These are phyloP conservation scores for Sylvia atricapilla DNA, from an alignment of 2,113 vertebrate species.

Conservation along the genomic window DNA sequence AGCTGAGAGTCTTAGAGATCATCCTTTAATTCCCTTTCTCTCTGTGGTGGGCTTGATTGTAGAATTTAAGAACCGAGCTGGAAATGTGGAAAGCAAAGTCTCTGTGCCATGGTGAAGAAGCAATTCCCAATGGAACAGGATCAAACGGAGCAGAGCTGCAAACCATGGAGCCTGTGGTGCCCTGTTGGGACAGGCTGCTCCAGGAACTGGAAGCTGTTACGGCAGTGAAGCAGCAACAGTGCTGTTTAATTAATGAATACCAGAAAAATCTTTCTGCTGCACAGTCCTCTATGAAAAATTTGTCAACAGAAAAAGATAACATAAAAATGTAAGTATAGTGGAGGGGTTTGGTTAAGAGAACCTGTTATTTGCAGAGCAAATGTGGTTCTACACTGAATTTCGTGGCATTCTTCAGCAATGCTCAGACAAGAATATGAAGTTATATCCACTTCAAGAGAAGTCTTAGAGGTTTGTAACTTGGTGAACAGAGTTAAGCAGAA, in stretches of 20 bases:
- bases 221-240: constrained; percentile 77
- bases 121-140: not conserved
- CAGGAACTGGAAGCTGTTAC: constrained; percentile 75
- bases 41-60: not conserved
- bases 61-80: constrained; percentile 69
- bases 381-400: not conserved
- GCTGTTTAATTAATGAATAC: constrained; percentile 75
- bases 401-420: accelerated
- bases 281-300: constrained; percentile 68
- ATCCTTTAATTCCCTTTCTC: not conserved
- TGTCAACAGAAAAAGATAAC: constrained; percentile 75
- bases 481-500: not conserved
- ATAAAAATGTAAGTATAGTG: constrained; percentile 82
- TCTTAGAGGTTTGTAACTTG: not conserved
- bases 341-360: not conserved
- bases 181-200: constrained; percentile 77
- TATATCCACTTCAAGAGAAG: not conserved
- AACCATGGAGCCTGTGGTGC: not conserved
- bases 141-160: not conserved
- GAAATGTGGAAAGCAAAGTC: constrained; percentile 55
- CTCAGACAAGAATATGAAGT: not conserved
- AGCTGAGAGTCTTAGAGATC: not conserved
- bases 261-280: constrained; percentile 65
- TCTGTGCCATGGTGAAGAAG: not conserved
- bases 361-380: not conserved